A percentile compares a stretch with the other conserved stretches of the same genome.
Conservation (phyloP, 64 coral and sea anemone species). For the Montipora sp. region DNA sequence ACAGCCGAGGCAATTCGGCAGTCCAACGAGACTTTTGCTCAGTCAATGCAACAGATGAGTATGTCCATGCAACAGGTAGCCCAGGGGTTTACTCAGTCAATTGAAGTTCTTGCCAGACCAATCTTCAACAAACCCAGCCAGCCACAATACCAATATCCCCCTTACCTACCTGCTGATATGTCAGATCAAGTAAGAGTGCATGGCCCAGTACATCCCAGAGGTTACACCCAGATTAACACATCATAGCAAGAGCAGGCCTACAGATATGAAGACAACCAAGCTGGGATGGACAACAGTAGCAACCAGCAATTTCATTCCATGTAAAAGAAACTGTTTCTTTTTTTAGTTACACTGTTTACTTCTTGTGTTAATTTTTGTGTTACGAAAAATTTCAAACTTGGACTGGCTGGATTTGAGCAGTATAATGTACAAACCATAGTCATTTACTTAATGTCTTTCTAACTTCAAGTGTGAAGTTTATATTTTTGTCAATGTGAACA, state of each 20-base stretch:
- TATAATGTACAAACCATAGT: background rate
- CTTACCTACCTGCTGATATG: constrained; percentile 6
- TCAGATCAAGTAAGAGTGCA: background rate
- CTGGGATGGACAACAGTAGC: constrained; percentile 25
- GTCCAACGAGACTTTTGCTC: background rate
- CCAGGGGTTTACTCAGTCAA: constrained; percentile 49
- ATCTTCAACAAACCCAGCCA: background rate
- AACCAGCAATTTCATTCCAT: constrained; percentile 8
- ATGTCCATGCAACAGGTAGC: constrained; percentile 39
- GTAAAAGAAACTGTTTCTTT: background rate
- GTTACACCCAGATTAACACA: constrained; percentile 32
- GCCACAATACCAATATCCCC: background rate
- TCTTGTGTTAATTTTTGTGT: background rate
- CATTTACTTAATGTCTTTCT: background rate
- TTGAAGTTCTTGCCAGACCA: constrained; percentile 48
- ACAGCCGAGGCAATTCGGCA: background rate
- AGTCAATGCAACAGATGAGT: background rate
- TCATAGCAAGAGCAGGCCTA: constrained; percentile 16
- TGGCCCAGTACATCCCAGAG: constrained; percentile 11
- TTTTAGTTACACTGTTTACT: constrained; percentile 26
- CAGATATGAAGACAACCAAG: background rate
- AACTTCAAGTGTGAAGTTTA: background rate
- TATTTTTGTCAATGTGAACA: background rate
- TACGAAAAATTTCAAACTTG: background rate
- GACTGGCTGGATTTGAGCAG: background rate